Base-by-base conservation (phyloP, 2,113 vertebrate species). In the Cebus imitator region DNA sequence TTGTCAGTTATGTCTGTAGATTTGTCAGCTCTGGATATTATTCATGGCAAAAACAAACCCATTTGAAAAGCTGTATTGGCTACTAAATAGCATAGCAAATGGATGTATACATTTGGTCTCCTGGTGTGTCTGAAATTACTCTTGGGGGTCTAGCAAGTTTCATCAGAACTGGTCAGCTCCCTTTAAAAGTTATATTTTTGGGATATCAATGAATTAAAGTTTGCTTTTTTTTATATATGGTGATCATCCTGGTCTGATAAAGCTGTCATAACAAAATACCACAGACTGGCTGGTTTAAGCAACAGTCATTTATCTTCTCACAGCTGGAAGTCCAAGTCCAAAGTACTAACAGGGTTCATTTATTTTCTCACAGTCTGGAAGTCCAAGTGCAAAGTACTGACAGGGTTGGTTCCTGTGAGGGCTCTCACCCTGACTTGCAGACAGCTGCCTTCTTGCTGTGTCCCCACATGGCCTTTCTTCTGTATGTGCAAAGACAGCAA, bases 261-360 rank as follows among this genome's bases (percentile, higher is more conserved):
- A 32, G 32, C 30, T 8, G 0, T 35, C 18, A 0, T 7, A 7
- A 75, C 66, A 11, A 35, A 37, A 48, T 3, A 14, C 32, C 4
- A 1, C 32, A 27, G 66, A 1, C 9, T 3, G 40, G 83, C 25
- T 1, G 0, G 25, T 37, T 32, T 20, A 2, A 4, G 17, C 17
- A 21, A 0, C 30, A n/a, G 90, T 11, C 37, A 3, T 25, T 2
- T 0, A 2, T 8, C 23, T 50, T 6, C 37, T 23, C 55, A 23
- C 30, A 5, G 27, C 9, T n/a, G 32, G 32, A n/a, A 45, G 30
- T 76, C 43, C 84, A 32, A 55, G 14, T 27, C 58, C 50, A 61
- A 37, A 20, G 9, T 18, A 40, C 37, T 40, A 40, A 40, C 37
- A 40, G 37, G 37, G 37, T 40, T 11, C 37, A 3, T 25, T 2